These are phyloP conservation scores for Campoletis raptor DNA, from an alignment of 2,888 invertebrate genomes.

Conservation along the genomic window DNA sequence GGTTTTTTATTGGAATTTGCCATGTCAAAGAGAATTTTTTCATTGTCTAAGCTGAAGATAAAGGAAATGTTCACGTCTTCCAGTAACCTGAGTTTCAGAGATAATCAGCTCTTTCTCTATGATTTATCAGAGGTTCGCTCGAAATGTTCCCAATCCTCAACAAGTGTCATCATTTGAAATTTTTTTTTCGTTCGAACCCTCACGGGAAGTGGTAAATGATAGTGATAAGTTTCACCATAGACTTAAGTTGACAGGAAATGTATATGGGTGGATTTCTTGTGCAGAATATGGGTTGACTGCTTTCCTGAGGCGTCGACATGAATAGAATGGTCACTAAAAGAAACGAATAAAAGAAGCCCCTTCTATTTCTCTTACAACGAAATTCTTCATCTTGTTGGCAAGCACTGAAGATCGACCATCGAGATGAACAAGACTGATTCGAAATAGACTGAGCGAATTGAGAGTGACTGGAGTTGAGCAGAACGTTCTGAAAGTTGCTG, in stretches of 20 bases:
- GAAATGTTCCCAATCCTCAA: background rate
- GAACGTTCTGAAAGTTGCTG: background rate
- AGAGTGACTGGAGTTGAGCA: constrained; percentile 22
- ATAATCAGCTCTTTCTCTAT: background rate
- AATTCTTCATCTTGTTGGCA: constrained; percentile 54
- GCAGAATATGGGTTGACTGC: background rate
- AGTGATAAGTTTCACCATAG: background rate
- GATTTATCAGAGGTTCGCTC: background rate
- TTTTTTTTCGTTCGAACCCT: background rate
- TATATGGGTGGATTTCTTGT: background rate
- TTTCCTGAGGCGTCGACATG: background rate
- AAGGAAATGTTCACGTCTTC: background rate
- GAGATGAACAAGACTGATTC: constrained; percentile 4
- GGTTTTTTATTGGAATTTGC: background rate
- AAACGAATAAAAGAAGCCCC: constrained; percentile 45
- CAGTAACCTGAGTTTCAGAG: background rate
- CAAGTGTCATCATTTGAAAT: background rate
- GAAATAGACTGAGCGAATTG: constrained; percentile 56
- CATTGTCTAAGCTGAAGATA: background rate
- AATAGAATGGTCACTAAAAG: constrained; percentile 43
- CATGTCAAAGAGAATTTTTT: no score
- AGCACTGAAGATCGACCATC: constrained; percentile 22
- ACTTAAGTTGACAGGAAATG: background rate
- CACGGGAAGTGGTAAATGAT: background rate
- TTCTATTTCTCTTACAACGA: constrained; percentile 50